These are phyloP conservation scores for Hylyphantes graminicola DNA, from an alignment of 1,140 invertebrate genomes.

Conservation along the genomic window DNA sequence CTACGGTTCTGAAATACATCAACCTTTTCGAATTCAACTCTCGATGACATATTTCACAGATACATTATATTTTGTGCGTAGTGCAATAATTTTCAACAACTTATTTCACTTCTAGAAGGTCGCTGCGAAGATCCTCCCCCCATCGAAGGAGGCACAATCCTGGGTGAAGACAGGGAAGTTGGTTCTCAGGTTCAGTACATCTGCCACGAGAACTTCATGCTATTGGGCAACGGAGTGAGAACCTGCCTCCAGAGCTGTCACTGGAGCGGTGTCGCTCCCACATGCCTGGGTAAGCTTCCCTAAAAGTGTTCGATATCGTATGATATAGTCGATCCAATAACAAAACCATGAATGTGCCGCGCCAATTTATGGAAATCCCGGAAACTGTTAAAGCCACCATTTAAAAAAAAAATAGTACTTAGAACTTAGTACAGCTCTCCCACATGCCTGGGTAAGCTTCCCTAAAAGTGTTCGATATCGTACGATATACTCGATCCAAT, in stretches of 20 bases:
- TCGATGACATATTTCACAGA: neutral
- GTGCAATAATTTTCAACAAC: neutral
- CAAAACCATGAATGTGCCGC: too few species aligned
- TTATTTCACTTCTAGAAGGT: neutral
- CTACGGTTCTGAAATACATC: neutral
- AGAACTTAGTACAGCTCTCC: too few species aligned
- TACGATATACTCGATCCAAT: too few species aligned
- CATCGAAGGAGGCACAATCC: neutral
- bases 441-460: conserved; percentile 5
- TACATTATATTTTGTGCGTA: neutral
- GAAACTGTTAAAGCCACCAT: too few species aligned
- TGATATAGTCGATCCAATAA: too few species aligned
- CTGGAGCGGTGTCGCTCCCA: conserved; percentile 35
- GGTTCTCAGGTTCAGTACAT: conserved; percentile 10
- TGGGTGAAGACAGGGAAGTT: neutral
- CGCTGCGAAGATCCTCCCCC: conserved; percentile 18
- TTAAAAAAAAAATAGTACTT: too few species aligned
- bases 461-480: too few species aligned
- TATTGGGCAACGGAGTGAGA: conserved; percentile 3
- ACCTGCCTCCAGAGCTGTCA: neutral
- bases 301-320: too few species aligned
- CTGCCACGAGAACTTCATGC: conserved; percentile 3
- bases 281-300: conserved; percentile 10
- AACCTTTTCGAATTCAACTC: neutral
- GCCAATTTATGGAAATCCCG: too few species aligned